A percentile compares a stretch with the other conserved stretches of the same genome.
phyloP scores from a whole-genome alignment of 2,888 invertebrate species.

The Drosophila picticornis region DNA sequence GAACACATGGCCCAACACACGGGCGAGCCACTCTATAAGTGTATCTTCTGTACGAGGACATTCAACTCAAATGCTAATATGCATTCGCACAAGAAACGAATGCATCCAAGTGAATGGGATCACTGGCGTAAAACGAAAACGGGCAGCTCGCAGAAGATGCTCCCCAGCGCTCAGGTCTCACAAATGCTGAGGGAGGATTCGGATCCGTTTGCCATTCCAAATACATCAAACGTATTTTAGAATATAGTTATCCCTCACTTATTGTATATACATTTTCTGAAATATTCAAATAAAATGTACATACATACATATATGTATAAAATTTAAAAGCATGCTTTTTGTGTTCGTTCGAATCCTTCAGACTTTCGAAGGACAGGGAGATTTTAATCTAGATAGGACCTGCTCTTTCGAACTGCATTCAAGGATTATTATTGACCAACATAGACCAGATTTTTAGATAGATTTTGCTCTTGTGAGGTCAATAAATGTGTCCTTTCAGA shows the following conservation, averaged over 20 bases:
- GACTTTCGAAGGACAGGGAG: not conserved
- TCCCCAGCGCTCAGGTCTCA: conserved; percentile 73
- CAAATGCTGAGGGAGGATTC: conserved; percentile 74
- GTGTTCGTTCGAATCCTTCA: not conserved
- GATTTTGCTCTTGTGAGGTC: too few species aligned
- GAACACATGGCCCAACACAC: conserved; percentile 85
- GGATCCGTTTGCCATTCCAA: conserved; percentile 62
- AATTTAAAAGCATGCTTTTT: not conserved
- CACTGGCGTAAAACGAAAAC: conserved; percentile 81
- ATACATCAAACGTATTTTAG: conserved; percentile 53
- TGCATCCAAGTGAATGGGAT: conserved; percentile 83
- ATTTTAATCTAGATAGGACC: not conserved
- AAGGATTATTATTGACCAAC: too few species aligned
- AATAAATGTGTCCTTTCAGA: too few species aligned
- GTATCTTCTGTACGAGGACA: conserved; percentile 84
- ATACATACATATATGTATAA: conserved; percentile 6
- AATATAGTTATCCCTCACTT: not conserved
- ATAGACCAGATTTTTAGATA: too few species aligned
- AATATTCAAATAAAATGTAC: conserved; percentile 23
- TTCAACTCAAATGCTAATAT: conserved; percentile 85
- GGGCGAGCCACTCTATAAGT: conserved; percentile 83
- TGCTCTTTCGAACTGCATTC: too few species aligned
- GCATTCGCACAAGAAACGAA: conserved; percentile 84
- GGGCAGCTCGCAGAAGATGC: conserved; percentile 78
- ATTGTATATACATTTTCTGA: conserved; percentile 35